These are phyloP conservation scores for Quadroppia sp. DNA, from an alignment of 2,888 invertebrate genomes.

Conservation along the genomic window DNA sequence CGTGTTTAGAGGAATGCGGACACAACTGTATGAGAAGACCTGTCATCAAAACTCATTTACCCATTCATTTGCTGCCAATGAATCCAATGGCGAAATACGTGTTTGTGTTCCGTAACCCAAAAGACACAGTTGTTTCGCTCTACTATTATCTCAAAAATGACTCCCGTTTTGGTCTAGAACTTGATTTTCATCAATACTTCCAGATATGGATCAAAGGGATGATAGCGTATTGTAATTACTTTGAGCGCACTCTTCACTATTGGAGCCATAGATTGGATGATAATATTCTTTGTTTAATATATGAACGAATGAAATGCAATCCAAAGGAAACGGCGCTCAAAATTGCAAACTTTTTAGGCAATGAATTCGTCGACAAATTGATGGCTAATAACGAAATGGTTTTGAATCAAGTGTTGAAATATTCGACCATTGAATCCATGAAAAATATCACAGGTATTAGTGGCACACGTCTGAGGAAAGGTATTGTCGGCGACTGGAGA, in stretches of 20 bases:
- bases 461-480: too few species aligned
- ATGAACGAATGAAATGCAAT: slow-evolving; percentile 54
- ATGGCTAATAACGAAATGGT: slow-evolving; percentile 12
- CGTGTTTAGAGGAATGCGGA: not conserved
- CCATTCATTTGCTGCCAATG: slow-evolving; percentile 45
- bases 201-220: slow-evolving; percentile 53
- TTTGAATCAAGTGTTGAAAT: not conserved
- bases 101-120: slow-evolving; percentile 56
- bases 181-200: slow-evolving; percentile 53
- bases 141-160: slow-evolving; percentile 51
- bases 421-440: not conserved
- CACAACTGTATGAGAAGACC: not conserved
- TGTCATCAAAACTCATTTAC: slow-evolving; percentile 50
- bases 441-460: too few species aligned
- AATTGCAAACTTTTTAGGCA: slow-evolving; percentile 47
- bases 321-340: slow-evolving; percentile 44
- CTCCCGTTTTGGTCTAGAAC: slow-evolving; percentile 43
- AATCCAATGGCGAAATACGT: slow-evolving; percentile 45
- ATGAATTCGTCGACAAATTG: slow-evolving; percentile 41
- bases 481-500: too few species aligned
- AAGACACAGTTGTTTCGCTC: slow-evolving; percentile 55
- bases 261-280: slow-evolving; percentile 47
- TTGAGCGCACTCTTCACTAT: slow-evolving; percentile 46
- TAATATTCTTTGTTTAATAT: slow-evolving; percentile 52
- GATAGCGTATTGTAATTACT: slow-evolving; percentile 48